A percentile compares a stretch with the other conserved stretches of the same genome.
These are phyloP conservation scores for Stenichneumon culpator DNA, from an alignment of 2,888 invertebrate species.

Conservation along the genomic window DNA sequence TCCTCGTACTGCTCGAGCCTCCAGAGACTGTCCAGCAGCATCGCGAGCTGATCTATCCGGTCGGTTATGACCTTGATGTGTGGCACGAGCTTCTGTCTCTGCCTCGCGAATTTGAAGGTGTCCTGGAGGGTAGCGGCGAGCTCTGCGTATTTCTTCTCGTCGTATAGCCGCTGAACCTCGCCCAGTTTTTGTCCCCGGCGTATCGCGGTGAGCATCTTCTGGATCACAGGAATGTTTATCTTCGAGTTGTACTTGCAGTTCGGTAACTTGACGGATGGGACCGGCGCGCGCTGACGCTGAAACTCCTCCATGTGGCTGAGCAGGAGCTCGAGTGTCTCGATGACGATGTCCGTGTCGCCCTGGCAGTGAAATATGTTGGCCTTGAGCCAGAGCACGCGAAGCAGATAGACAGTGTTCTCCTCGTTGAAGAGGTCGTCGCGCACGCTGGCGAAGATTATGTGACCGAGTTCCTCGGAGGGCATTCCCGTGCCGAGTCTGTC, in stretches of 20 bases:
- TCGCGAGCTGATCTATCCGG: constrained; percentile 85
- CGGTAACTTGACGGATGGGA: constrained; percentile 85
- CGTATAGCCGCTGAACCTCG: constrained; percentile 89
- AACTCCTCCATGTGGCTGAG: constrained; percentile 77
- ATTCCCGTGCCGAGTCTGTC: constrained; percentile 82
- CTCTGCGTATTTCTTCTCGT: constrained; percentile 88
- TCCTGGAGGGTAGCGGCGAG: constrained; percentile 89
- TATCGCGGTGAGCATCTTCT: constrained; percentile 86
- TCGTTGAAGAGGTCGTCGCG: constrained; percentile 85
- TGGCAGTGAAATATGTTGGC: constrained; percentile 86
- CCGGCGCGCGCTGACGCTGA: constrained; percentile 75
- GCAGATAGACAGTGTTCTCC: constrained; percentile 85
- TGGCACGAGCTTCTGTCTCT: constrained; percentile 78
- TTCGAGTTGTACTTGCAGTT: constrained; percentile 86
- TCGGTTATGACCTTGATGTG: constrained; percentile 81
- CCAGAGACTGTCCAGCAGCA: constrained; percentile 90
- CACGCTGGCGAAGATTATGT: constrained; percentile 85
- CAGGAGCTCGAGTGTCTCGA: constrained; percentile 85
- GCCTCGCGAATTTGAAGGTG: constrained; percentile 87
- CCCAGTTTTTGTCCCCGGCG: constrained; percentile 87
- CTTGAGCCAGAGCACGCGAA: constrained; percentile 87
- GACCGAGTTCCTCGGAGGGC: constrained; percentile 85
- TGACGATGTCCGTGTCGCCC: constrained; percentile 86
- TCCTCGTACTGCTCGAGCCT: constrained; percentile 87
- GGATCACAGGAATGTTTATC: constrained; percentile 85